phyloP scores from a whole-genome alignment of 2,888 invertebrate genomes.

The Shargacucullia verbasci region DNA sequence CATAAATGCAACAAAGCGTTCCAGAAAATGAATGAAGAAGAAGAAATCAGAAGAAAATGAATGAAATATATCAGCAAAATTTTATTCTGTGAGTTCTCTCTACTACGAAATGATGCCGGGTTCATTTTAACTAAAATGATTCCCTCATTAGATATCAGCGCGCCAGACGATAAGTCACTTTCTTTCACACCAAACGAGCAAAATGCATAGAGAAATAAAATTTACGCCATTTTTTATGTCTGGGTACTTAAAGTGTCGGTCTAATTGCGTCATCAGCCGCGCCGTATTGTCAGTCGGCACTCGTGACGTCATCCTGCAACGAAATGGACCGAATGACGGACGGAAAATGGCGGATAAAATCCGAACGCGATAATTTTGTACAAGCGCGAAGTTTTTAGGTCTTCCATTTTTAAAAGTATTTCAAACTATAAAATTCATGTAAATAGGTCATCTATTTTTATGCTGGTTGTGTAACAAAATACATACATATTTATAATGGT shows the following conservation, averaged over 20 bases:
- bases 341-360: conserved; percentile 51
- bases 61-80: too few relatives aligned
- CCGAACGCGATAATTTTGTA: conserved; percentile 43
- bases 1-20: too few relatives aligned
- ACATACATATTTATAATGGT: too few relatives aligned
- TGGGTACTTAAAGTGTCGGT: conserved; percentile 45
- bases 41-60: too few relatives aligned
- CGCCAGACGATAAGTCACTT: conserved; percentile 24
- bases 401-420: conserved; percentile 32
- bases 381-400: conserved; percentile 39
- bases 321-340: conserved; percentile 51
- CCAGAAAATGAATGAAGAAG: too few relatives aligned
- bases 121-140: conserved; percentile 17
- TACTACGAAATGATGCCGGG: too few relatives aligned
- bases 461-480: too few relatives aligned
- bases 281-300: conserved; percentile 50
- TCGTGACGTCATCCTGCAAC: conserved; percentile 49
- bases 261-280: conserved; percentile 58
- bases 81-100: too few relatives aligned
- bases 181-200: conserved; percentile 32
- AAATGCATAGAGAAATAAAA: conserved; percentile 46
- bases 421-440: conserved; percentile 38
- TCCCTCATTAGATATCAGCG: conserved; percentile 33
- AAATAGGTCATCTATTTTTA: too few relatives aligned
- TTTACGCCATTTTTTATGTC: conserved; percentile 45